These are phyloP conservation scores for Grus americana DNA, from an alignment of 2,113 vertebrate species.

Conservation along the genomic window DNA sequence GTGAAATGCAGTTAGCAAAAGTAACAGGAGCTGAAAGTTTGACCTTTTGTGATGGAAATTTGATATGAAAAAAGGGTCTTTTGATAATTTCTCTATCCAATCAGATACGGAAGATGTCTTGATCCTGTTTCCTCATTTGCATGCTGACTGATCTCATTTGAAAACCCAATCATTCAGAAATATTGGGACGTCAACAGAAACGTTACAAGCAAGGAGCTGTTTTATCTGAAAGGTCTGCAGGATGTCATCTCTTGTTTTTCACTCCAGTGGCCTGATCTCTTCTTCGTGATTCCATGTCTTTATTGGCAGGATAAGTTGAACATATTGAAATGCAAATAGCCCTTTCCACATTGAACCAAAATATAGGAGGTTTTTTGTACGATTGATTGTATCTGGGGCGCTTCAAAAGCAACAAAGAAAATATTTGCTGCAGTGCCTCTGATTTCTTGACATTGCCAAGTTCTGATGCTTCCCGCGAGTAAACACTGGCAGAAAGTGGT, in stretches of 20 bases:
- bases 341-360: slow-evolving; percentile 13
- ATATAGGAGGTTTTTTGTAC: not conserved
- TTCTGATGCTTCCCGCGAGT: not conserved
- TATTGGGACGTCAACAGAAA: slow-evolving; percentile 1
- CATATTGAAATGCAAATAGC: slow-evolving; percentile 48
- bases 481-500: not conserved
- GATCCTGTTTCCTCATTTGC: slow-evolving; percentile 80
- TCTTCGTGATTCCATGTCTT: slow-evolving; percentile 19
- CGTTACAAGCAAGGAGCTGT: slow-evolving; percentile 24
- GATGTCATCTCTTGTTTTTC: slow-evolving; percentile 50
- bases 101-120: slow-evolving; percentile 79
- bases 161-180: slow-evolving; percentile 73
- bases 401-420: slow-evolving; percentile 31
- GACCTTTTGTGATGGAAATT: slow-evolving; percentile 84
- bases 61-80: slow-evolving; percentile 75
- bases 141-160: slow-evolving; percentile 81
- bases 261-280: slow-evolving; percentile 42
- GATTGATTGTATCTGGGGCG: slow-evolving; percentile 28
- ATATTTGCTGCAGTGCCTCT: not conserved
- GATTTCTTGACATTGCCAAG: not conserved
- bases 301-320: slow-evolving; percentile 22
- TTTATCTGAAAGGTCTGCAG: slow-evolving; percentile 59
- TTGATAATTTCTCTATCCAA: slow-evolving; percentile 80
- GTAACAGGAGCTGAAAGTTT: slow-evolving; percentile 47
- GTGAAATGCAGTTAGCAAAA: slow-evolving; percentile 52